Evolutionary conservation across 2,888 invertebrate species (phyloP).

Genomic region (Yponomeuta cagnagella): DNA sequence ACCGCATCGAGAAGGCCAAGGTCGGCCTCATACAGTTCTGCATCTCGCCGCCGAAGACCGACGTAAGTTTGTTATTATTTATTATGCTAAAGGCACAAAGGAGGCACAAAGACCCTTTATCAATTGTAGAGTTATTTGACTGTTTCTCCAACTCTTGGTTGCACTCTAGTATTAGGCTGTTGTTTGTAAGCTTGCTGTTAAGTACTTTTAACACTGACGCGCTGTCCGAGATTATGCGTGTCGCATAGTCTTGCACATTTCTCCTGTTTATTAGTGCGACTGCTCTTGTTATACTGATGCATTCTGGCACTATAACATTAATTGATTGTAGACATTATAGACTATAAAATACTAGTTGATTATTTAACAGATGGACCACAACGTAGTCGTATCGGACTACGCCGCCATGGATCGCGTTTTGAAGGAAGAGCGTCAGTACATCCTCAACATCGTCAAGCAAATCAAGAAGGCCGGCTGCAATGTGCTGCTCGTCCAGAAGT

Average conservation of each 20-base stretch:
- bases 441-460: conserved; percentile 98
- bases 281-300: too few relatives aligned
- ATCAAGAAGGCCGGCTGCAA: conserved; percentile 99
- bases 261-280: neutral
- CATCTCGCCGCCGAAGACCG: conserved; percentile 99
- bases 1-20: conserved; percentile 96
- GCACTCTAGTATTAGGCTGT: neutral
- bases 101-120: neutral
- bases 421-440: conserved; percentile 97
- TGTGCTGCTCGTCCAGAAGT: conserved; percentile 92
- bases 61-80: conserved; percentile 75
- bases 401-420: conserved; percentile 99
- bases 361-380: conserved; percentile 89
- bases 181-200: neutral
- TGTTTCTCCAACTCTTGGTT: too few relatives aligned
- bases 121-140: too few relatives aligned
- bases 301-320: too few relatives aligned
- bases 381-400: conserved; percentile 97
- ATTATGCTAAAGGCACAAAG: too few relatives aligned
- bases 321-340: too few relatives aligned
- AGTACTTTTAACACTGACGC: neutral
- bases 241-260: neutral
- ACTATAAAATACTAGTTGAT: neutral
- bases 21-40: conserved; percentile 99
- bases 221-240: conserved; percentile 4